A percentile compares a stretch with the other conserved stretches of the same genome.
phyloP scores from a whole-genome alignment of 2,888 invertebrate genomes.

The Hirtodrosophila alboralis region DNA sequence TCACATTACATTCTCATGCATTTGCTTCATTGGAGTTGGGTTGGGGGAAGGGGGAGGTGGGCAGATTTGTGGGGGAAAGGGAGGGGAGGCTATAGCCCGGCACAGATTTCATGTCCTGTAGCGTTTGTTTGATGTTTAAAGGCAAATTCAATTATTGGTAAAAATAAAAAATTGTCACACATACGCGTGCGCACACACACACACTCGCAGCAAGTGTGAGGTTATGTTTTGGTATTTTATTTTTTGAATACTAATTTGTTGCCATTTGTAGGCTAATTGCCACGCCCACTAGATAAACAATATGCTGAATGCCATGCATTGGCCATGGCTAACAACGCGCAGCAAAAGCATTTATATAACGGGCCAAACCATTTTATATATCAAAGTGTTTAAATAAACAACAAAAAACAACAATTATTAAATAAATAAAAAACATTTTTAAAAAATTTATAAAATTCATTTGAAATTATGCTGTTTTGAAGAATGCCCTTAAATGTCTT shows the following conservation, averaged over 20 bases:
- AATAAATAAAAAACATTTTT: conserved; percentile 16
- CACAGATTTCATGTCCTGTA: conserved; percentile 49
- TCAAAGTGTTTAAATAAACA: conserved; percentile 73
- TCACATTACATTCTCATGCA: conserved; percentile 67
- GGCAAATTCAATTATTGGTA: conserved; percentile 58
- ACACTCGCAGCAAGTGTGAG: too few relatives aligned
- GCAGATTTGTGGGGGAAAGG: not conserved
- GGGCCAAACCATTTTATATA: conserved; percentile 75
- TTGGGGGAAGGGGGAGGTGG: too few relatives aligned
- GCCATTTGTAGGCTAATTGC: conserved; percentile 38
- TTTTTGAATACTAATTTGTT: conserved; percentile 21
- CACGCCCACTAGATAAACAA: conserved; percentile 57
- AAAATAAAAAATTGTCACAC: conserved; percentile 20
- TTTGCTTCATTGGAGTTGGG: conserved; percentile 14
- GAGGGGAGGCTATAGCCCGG: conserved; percentile 23
- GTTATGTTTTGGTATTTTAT: too few relatives aligned
- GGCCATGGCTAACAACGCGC: conserved; percentile 73
- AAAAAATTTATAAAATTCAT: conserved; percentile 30
- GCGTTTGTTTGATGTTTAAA: conserved; percentile 47
- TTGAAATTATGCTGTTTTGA: conserved; percentile 56
- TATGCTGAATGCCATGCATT: conserved; percentile 74
- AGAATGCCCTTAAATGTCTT: conserved; percentile 82
- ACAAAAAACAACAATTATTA: conserved; percentile 9
- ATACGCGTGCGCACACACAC: conserved; percentile 6
- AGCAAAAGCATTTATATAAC: conserved; percentile 74